Evolutionary conservation across 2,888 invertebrate species (phyloP), one percentile per base, ranked within the genome.

Genomic region (Phaonia tiefii): DNA sequence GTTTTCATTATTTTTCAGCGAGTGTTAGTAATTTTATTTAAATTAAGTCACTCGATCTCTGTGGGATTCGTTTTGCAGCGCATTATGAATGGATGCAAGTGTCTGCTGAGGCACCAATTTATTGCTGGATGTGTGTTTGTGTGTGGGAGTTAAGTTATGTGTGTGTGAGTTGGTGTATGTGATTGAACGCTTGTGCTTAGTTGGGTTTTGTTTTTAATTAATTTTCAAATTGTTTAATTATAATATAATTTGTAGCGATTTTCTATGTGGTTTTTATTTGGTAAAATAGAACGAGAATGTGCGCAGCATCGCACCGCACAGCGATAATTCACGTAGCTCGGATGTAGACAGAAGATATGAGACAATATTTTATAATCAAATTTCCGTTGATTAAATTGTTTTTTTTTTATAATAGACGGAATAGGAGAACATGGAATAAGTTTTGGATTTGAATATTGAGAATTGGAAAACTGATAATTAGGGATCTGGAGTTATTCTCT

Each of bases 151-250:
- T 42, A 63, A 42, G 20, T n/a, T 60, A 15, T 0, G 15, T 37
- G 0, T 17, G 67, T 67, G 37, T 15, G 66, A 17, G 1, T 58
- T 44, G 1, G 17, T 58, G n/a, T 65, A 15, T 70, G 63, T 42
- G 42, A 63, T 5, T 31, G 22, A 39, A 22, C 11, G 63, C 51
- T 49, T 66, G 42, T 2, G 63, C 51, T 39, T 66, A 51, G 71
- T 51, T 67, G 58, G 66, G 58, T 75, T 79, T 79, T 71, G 75
- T 58, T 60, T 79, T 42, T 75, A 79, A 79, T 71, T 71, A 71
- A 75, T 75, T 79, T 79, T 75, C 31, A 79, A 79, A 75, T 75
- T 71, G 71, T 51, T 79, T 71, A 79, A 75, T 75, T 79, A 71
- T 39, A 66, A 75, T 46, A 58, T 75, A 75, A 70, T 75, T 79